A percentile compares a stretch with the other conserved stretches of the same genome.
These are phyloP conservation scores for Julus scanicus DNA, from an alignment of 2,888 invertebrate species.

Conservation along the genomic window DNA sequence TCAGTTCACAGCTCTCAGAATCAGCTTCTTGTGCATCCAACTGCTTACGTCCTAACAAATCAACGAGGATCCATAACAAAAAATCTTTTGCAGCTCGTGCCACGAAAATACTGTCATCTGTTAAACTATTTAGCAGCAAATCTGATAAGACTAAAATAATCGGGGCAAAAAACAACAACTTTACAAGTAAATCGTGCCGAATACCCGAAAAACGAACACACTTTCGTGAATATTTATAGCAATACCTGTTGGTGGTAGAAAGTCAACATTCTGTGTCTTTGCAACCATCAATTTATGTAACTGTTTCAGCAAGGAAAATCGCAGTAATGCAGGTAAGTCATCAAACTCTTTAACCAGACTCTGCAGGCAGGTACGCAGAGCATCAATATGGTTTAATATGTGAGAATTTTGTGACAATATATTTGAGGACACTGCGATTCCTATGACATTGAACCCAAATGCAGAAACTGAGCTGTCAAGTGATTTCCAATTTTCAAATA, in stretches of 20 bases:
- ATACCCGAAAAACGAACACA: not conserved
- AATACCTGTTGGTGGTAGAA: not conserved
- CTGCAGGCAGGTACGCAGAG: not conserved
- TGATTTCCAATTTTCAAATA: slow-evolving; percentile 32
- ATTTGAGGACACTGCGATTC: not conserved
- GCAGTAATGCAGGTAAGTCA: not conserved
- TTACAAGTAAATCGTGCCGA: not conserved
- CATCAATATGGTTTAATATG: not conserved
- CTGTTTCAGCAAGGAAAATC: slow-evolving; percentile 12
- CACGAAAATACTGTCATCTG: slow-evolving; percentile 48
- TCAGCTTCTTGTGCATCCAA: not conserved
- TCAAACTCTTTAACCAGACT: not conserved
- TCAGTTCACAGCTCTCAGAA: not conserved
- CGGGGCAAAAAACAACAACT: not conserved
- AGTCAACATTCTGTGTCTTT: not conserved
- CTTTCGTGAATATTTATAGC: not conserved
- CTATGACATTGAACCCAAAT: slow-evolving; percentile 46
- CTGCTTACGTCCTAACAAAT: not conserved
- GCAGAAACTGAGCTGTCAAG: not conserved
- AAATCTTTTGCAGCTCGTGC: slow-evolving; percentile 50
- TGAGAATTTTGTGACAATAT: not conserved
- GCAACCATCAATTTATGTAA: not conserved
- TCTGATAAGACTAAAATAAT: not conserved
- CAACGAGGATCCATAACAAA: not conserved
- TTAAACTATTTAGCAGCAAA: slow-evolving; percentile 11